phyloP scores from a whole-genome alignment of 2,797 vertebrate species.

The Micropoecilia bifurca region DNA sequence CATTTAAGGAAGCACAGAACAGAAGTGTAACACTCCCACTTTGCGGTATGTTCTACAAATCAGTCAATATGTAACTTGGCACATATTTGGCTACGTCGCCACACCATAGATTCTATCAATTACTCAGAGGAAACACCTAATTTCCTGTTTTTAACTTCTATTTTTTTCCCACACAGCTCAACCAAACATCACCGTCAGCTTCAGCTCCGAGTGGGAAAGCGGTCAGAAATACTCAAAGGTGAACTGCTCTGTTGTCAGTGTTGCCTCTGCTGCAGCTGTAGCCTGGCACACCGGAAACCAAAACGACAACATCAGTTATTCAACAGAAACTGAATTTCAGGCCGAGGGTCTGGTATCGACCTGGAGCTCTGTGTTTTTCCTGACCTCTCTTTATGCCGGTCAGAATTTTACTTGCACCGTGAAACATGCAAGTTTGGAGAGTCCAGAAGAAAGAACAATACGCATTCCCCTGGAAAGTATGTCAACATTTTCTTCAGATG shows the following conservation, averaged over 20 bases:
- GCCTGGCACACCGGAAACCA: conserved; percentile 61
- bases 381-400: conserved; percentile 64
- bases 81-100: conserved; percentile 19
- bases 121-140: conserved; percentile 9
- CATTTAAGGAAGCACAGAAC: conserved; percentile 63
- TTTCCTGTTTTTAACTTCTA: conserved; percentile 32
- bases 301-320: conserved; percentile 21
- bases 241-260: conserved; percentile 68
- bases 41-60: conserved; percentile 76
- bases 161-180: conserved; percentile 57
- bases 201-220: conserved; percentile 56
- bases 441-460: conserved; percentile 56
- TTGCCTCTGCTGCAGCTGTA: conserved; percentile 56
- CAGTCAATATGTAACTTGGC: conserved; percentile 24
- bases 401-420: conserved; percentile 74
- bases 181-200: conserved; percentile 63
- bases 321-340: conserved; percentile 30
- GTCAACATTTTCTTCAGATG: conserved; percentile 29
- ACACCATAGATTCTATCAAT: conserved; percentile 17
- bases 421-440: conserved; percentile 61
- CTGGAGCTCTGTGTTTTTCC: conserved; percentile 57
- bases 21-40: conserved; percentile 68
- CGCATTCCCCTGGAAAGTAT: conserved; percentile 64
- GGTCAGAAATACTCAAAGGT: conserved; percentile 51
- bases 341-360: conserved; percentile 37